Evolutionary conservation across 2,113 vertebrate species (phyloP).

Genomic region (Tachuris rubrigastra): DNA sequence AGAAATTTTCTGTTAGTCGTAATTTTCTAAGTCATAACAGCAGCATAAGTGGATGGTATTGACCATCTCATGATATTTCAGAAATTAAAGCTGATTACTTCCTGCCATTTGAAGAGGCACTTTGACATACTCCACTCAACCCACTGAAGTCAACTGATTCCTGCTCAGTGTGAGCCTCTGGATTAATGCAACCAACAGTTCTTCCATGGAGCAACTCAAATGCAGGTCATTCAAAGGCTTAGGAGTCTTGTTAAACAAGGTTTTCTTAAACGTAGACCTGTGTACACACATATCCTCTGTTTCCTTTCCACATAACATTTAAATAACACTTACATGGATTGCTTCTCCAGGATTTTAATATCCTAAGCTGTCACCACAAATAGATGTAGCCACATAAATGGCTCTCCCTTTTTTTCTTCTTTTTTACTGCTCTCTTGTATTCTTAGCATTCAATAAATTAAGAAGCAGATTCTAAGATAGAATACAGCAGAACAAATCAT

Average conservation of each 20-base stretch:
- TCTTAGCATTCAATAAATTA: background rate
- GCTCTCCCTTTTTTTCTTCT: background rate
- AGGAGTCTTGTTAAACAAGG: background rate
- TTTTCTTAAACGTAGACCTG: background rate
- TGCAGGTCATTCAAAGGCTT: background rate
- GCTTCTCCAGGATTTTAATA: background rate
- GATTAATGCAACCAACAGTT: background rate
- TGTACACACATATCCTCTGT: background rate
- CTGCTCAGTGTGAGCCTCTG: background rate
- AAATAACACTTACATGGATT: background rate
- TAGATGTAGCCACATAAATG: background rate
- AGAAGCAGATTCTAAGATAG: background rate
- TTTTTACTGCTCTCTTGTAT: background rate
- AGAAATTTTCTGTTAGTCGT: background rate
- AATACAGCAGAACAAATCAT: background rate
- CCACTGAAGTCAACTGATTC: background rate
- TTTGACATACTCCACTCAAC: background rate
- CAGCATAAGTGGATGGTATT: background rate
- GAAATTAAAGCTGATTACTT: background rate
- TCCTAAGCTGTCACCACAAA: background rate
- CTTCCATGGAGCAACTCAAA: background rate
- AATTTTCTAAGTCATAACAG: background rate
- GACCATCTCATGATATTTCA: background rate
- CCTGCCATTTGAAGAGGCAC: background rate
- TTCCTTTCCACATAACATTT: background rate